Conservation (phyloP, 2,797 vertebrate species). For the Gadopsis bispinosus region DNA sequence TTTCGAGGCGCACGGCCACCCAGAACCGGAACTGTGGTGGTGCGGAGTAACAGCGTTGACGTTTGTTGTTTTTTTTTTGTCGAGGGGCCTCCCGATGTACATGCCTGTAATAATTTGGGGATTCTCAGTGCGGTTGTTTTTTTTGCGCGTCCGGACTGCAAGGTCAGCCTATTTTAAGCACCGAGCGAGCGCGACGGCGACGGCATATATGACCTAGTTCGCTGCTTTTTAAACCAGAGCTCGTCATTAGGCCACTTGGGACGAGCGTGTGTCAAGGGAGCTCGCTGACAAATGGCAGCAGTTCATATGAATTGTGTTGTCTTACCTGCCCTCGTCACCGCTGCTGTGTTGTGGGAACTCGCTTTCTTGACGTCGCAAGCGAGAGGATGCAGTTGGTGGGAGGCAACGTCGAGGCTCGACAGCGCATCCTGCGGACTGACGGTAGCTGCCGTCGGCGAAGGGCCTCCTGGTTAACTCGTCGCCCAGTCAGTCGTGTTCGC, state of each 20-base stretch:
- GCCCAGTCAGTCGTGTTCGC: neutral
- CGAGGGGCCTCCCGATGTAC: conserved; percentile 40
- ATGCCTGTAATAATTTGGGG: neutral
- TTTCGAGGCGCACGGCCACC: neutral
- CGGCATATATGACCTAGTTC: neutral
- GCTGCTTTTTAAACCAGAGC: neutral
- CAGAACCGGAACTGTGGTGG: neutral
- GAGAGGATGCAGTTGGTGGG: neutral
- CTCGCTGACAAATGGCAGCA: neutral
- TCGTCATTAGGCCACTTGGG: neutral
- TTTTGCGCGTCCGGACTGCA: neutral
- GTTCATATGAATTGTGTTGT: neutral
- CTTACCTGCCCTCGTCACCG: neutral
- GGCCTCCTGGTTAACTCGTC: neutral
- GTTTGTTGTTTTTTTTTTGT: conserved; percentile 27
- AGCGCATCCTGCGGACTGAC: neutral
- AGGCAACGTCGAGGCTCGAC: too few relatives aligned
- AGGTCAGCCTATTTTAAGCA: neutral
- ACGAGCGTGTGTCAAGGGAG: neutral
- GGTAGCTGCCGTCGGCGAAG: neutral
- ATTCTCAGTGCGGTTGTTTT: rapidly evolving
- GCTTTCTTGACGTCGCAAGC: neutral
- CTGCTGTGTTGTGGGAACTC: neutral
- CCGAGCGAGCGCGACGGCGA: neutral
- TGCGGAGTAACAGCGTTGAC: conserved; percentile 2